Percentiles rank a stretch among this genome's conserved stretches.
These are phyloP conservation scores for Eurytoma californica DNA, from an alignment of 2,888 invertebrate species.

Conservation along the genomic window DNA sequence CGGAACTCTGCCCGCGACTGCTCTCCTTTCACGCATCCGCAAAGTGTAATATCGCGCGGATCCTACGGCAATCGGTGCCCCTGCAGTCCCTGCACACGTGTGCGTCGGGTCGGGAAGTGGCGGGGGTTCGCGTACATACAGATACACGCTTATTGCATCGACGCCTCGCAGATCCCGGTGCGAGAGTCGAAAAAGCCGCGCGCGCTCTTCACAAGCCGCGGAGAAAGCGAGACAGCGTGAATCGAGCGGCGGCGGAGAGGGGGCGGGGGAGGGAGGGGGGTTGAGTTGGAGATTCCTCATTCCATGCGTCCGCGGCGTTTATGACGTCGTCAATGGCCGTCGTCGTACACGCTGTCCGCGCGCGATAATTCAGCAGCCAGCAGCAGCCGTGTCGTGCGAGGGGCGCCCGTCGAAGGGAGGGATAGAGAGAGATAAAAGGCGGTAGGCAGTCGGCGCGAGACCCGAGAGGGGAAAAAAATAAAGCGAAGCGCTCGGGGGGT, in stretches of 20 bases:
- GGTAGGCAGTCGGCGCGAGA: slow-evolving; percentile 1
- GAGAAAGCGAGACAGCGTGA: slow-evolving; percentile 7
- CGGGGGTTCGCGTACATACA: too few relatives aligned
- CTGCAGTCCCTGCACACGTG: too few relatives aligned
- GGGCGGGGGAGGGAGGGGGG: neutral
- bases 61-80: too few relatives aligned
- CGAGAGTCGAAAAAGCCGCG: neutral
- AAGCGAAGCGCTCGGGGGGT: neutral
- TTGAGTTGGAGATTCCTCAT: slow-evolving; percentile 9
- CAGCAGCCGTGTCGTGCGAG: neutral
- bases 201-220: neutral
- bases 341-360: slow-evolving; percentile 39
- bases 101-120: too few relatives aligned
- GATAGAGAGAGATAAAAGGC: neutral
- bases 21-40: too few relatives aligned
- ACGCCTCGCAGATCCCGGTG: too few relatives aligned
- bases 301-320: slow-evolving; percentile 29
- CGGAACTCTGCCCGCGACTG: too few relatives aligned
- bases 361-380: slow-evolving; percentile 25
- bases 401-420: neutral
- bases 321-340: slow-evolving; percentile 64
- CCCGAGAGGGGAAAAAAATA: slow-evolving; percentile 1
- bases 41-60: too few relatives aligned
- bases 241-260: neutral
- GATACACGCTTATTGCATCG: neutral